Evolutionary conservation across 2,797 vertebrate genomes (phyloP), one percentile per base, ranked within the genome.

Genomic region (Etheostoma nigrum): DNA sequence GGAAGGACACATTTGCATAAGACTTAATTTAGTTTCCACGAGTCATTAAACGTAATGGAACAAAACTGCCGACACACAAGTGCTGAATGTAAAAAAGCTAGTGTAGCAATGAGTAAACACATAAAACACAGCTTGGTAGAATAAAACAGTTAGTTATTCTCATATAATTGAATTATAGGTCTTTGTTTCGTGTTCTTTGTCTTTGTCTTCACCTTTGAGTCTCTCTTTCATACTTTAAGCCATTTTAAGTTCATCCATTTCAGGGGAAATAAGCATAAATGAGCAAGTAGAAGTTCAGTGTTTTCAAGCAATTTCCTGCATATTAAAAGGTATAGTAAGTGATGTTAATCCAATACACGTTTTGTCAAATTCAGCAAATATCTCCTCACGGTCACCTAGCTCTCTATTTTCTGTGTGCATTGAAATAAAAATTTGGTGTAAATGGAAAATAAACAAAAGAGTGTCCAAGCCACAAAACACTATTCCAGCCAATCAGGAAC

Each of bases 21-120:
- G 48, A 25, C 36, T 19, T 60, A 30, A 52, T 54, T 65, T 4
- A 13, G n/a, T 27, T 66, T 62, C 19, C 16, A 27, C 12, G 14
- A 25, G 48, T 54, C 40, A 70, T 74, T 54, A n/a, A 47, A 64
- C 44, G 11, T 15, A 30, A 70, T 27, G 27, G 40, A 19, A 51
- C 6, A 30, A 12, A 42, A 18, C 10, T 15, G 14, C 52, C 8
- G 19, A 42, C 21, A 49, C 42, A 68, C 19, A 23, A 16, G 42
- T 16, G 23, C 16, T 58, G 36, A 58, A 23, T 21, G 15, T 42
- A 14, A 57, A 63, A 62, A 30, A 49, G 21, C 27, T 1, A n/a
- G 0, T 44, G 36, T 5, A n/a, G 10, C 4, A 2, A 7, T 15
- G 11, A 52, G 15, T 15, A 23, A 63, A 58, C 15, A 49, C 33